A percentile compares a stretch with the other conserved stretches of the same genome.
Evolutionary conservation across 2,113 vertebrate species (phyloP).

Genomic region (Pedionomus torquatus): DNA sequence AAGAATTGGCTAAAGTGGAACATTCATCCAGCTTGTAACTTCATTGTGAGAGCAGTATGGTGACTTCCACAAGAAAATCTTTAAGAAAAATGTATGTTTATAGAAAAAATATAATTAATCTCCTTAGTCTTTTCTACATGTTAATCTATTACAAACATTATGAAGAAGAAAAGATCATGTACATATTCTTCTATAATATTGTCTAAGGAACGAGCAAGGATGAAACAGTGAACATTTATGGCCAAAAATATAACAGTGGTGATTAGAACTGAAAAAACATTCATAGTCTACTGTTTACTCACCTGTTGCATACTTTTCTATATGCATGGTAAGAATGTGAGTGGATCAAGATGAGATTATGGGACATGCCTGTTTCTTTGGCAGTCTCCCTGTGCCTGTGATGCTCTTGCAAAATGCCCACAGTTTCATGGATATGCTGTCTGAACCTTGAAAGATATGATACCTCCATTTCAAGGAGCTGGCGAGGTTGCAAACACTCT

Average conservation of each 20-base stretch:
- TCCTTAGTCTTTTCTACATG: neutral
- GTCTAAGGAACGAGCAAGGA: neutral
- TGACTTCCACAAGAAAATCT: neutral
- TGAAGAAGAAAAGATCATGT: neutral
- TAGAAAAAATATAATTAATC: neutral
- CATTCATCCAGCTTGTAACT: neutral
- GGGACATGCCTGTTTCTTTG: neutral
- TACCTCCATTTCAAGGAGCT: neutral
- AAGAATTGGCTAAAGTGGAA: neutral
- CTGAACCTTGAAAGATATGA: neutral
- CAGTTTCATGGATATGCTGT: neutral
- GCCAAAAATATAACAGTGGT: neutral
- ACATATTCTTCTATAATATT: neutral
- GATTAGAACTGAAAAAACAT: neutral
- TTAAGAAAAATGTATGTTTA: neutral
- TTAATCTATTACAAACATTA: neutral
- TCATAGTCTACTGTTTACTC: neutral
- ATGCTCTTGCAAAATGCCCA: neutral
- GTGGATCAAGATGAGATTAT: neutral
- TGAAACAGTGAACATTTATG: neutral
- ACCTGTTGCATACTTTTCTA: neutral
- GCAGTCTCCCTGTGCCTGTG: neutral
- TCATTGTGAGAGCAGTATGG: neutral
- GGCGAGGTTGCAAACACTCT: neutral
- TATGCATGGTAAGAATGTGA: neutral